Evolutionary conservation across 2,888 invertebrate genomes (phyloP), one percentile per base, ranked within the genome.

Genomic region (Electrophaes corylata): DNA sequence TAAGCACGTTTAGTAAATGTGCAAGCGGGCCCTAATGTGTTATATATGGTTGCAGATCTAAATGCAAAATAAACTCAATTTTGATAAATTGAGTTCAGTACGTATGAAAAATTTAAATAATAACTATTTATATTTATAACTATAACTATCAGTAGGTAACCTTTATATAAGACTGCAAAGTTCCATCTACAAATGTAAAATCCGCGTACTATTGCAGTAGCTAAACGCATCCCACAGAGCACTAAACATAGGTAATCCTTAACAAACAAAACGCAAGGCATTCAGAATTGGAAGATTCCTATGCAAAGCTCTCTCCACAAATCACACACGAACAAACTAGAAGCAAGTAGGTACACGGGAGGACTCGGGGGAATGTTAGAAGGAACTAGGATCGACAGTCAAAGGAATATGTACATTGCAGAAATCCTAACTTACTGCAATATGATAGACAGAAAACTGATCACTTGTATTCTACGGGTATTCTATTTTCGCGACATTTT

Each of bases 241-340:
- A 58, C 48, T 50, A 45, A 43, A 46, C 45, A n/a, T n/a, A n/a
- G n/a, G 54, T 57, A 57, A 60, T 54, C 56, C 56, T n/a, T n/a
- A n/a, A 29, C 57, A 53, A 60, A 64, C 59, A 59, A 54, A 60
- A 51, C 52, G 46, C 8, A 39, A 48, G 46, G 55, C 37, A 39
- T 52, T 49, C 45, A 46, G 37, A 59, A 59, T 52, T 35, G 39
- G 56, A 44, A 57, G 52, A 59, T 63, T 60, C 49, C 60, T 63
- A 65, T 63, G 60, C 56, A 60, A 63, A 63, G 54, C 57, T 49
- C 57, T 53, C 11, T 12, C 57, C 57, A 26, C 65, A 63, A 63
- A 61, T 63, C 60, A 61, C 60, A 60, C 60, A 57, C 48, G 45
- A 52, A 60, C 60, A 52, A 59, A 56, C 56, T 56, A 31, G 29